These are phyloP conservation scores for Montipora efflorescens DNA, from an alignment of 64 coral and sea anemone genomes.

Conservation along the genomic window DNA sequence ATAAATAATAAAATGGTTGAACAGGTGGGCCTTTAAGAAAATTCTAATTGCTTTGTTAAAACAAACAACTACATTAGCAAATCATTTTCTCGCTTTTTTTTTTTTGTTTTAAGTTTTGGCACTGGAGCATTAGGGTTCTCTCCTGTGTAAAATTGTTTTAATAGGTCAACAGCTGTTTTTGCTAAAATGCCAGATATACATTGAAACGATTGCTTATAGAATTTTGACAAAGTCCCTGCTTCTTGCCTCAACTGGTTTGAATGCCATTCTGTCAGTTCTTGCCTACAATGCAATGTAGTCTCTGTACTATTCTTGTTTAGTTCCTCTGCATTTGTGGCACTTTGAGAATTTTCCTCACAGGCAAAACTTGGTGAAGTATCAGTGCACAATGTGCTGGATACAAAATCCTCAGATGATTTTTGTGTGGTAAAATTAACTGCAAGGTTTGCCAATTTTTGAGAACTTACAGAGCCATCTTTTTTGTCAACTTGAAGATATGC, in stretches of 20 bases:
- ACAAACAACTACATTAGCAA: no score
- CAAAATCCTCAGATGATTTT: not conserved
- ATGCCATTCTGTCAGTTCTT: not conserved
- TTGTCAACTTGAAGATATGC: not conserved
- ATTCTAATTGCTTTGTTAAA: no score
- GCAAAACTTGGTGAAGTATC: not conserved
- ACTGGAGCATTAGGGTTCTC: slow-evolving; percentile 90
- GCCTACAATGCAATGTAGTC: not conserved
- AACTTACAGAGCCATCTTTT: not conserved
- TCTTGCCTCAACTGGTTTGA: not conserved
- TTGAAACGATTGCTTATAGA: slow-evolving; percentile 20
- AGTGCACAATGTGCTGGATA: not conserved
- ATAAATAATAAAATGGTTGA: no score
- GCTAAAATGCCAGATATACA: slow-evolving; percentile 77
- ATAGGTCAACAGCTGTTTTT: slow-evolving; percentile 60
- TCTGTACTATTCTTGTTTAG: not conserved
- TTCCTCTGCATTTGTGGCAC: not conserved
- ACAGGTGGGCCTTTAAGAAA: no score
- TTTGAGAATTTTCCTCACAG: not conserved
- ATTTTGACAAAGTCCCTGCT: not conserved
- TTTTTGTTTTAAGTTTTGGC: slow-evolving; percentile 82
- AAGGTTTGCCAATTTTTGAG: not conserved
- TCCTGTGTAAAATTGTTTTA: slow-evolving; percentile 92
- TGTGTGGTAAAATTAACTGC: not conserved
- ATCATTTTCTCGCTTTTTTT: not conserved